Evolutionary conservation across 2,113 vertebrate species (phyloP), one percentile per base, ranked within the genome.

Genomic region (Gadus macrocephalus): DNA sequence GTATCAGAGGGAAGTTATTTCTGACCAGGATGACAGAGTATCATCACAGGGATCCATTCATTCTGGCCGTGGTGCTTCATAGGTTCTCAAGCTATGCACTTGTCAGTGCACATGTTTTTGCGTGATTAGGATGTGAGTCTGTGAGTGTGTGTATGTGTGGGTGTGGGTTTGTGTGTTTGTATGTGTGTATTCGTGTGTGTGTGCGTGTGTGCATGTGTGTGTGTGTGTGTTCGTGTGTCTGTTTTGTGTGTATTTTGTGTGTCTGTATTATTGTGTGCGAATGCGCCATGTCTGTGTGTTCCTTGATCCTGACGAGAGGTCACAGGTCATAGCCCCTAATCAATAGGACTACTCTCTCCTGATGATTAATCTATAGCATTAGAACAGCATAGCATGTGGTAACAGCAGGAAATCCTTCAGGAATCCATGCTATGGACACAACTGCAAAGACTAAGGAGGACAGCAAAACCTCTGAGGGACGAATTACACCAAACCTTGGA

Each of bases 321-420:
- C 59, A 77, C 12, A 69, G 63, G 73, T 69, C 38, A 69, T 20
- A 27, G 53, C 25, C 49, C 22, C 12, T 74, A 62, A 75, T 87
- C 62, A 64, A 67, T 78, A 76, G 5, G 27, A 16, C 4, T 31
- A 55, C 63, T 61, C 25, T 14, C 11, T 49, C 25, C 53, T 69
- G 56, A 60, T 59, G 53, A 56, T 20, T 53, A 77, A 68, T 66
- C 60, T 12, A 72, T 66, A 66, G 16, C 6, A 63, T 25, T 63
- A 2, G 2, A 70, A 28, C 6, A 60, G 22, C 60, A 2, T 2
- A 70, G 60, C 53, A 15, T 14, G 59, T 53, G 27, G 49, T 11
- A 62, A 25, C 8, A 63, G 60, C 68, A 49, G 2, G 38, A 64
- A 65, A 65, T 71, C 69, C 42, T 49, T 49, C 42, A 14, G 8